Base-by-base conservation (phyloP, 1,140 invertebrate genomes). In the Drosophila cardini region DNA sequence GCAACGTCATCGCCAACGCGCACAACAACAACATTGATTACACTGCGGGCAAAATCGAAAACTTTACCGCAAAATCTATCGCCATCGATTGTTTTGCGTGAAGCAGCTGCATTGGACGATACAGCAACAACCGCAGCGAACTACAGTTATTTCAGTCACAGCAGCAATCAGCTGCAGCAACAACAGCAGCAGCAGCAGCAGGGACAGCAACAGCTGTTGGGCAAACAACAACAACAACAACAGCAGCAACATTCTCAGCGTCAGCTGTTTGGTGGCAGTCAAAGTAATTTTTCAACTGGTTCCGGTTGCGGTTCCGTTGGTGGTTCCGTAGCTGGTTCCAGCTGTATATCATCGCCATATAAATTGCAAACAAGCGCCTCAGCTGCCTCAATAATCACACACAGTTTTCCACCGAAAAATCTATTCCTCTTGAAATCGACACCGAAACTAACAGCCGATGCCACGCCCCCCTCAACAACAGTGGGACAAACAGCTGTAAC, bases 21-120 rank as follows among this genome's bases (percentile, higher is more conserved):
- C 34, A 90, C 93, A 58, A 93, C 93, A 7, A 91, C 92, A 42
- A 92, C 93, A 42, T 78, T 90, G 50, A 91, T 93, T 53, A 92
- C 92, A 34, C 79, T 90, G 30, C 94, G 93, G 73, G 93, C 93
- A 61, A 94, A 94, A 86, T 93, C 94, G 16, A 94, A 94, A 87
- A 94, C 94, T 4, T 86, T 94, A 52, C 94, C 94, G 48, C 93
- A 94, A 79, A 94, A 94, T 90, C 81, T 94, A 36, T 89, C 91
- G 40, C 83, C 91, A 10, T 86, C 91, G 74, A 72, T 89, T 65
- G 80, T 67, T 5, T 34, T 91, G 48, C 80, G 87, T 52, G 86
- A 90, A 61, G 82, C 75, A 21, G 79, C 91, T 32, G 83, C 81
- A 38, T 36, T 91, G 63, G 79, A 90, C 48, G 71, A 69, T 15